Percentiles rank a stretch among this genome's conserved stretches.
Conservation (phyloP, 2,113 vertebrate genomes). For the Maccullochella peelii region DNA sequence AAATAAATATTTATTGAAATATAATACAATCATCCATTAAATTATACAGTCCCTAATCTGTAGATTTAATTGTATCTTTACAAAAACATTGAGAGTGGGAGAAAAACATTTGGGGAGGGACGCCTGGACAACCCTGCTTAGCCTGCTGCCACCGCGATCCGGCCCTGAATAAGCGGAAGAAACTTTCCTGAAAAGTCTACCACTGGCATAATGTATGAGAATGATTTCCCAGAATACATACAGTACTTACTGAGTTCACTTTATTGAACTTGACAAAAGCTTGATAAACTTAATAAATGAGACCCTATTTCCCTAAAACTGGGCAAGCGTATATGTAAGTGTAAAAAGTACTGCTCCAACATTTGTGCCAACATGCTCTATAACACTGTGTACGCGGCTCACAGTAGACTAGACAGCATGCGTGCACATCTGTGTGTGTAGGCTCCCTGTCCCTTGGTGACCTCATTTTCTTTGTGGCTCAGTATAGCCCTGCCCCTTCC, state of each 20-base stretch:
- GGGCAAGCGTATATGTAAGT: not conserved
- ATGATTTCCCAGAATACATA: not conserved
- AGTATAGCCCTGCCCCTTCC: slow-evolving; percentile 66
- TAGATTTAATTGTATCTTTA: not conserved
- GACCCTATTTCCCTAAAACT: not conserved
- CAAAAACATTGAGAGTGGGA: too few relatives aligned
- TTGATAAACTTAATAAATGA: not conserved
- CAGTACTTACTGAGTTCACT: not conserved
- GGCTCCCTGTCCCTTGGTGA: slow-evolving; percentile 57
- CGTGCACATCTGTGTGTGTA: slow-evolving; percentile 39
- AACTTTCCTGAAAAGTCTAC: not conserved
- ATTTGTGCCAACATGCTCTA: slow-evolving; percentile 16
- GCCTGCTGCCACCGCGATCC: too few relatives aligned
- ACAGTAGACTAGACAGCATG: slow-evolving; percentile 22
- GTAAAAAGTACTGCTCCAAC: not conserved
- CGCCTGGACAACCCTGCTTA: too few relatives aligned
- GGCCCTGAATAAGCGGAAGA: too few relatives aligned
- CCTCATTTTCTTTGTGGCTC: slow-evolving; percentile 79
- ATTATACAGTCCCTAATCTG: not conserved
- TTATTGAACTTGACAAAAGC: not conserved
- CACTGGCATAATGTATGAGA: not conserved
- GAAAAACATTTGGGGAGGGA: too few relatives aligned
- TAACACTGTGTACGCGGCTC: slow-evolving; percentile 24
- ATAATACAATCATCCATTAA: not conserved
- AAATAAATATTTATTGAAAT: not conserved